phyloP scores from a whole-genome alignment of 1,140 invertebrate species.

The Radopholus similis region DNA sequence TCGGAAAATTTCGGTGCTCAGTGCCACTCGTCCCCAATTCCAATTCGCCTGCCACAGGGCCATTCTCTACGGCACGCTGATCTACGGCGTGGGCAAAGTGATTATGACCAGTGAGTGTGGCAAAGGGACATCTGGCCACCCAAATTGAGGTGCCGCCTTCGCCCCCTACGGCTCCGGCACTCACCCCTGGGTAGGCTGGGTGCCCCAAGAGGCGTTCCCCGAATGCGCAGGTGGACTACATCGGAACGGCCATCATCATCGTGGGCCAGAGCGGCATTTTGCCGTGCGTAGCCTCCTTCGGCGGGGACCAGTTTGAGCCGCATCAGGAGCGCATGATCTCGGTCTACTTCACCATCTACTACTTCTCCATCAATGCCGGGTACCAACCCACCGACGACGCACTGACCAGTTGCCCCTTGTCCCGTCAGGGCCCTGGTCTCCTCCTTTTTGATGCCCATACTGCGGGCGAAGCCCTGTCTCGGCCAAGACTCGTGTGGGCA shows the following conservation, averaged over 20 bases:
- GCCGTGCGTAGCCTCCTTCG: slow-evolving; percentile 90
- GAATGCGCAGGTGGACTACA: slow-evolving; percentile 2
- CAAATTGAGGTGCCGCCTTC: background rate
- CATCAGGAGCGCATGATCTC: slow-evolving; percentile 61
- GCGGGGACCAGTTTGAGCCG: slow-evolving; percentile 88
- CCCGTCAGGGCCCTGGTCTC: slow-evolving; percentile 14
- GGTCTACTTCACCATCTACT: slow-evolving; percentile 21
- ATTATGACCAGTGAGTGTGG: no score
- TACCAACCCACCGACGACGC: no score
- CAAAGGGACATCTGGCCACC: no score
- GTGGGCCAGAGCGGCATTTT: slow-evolving; percentile 78
- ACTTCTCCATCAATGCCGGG: slow-evolving; percentile 19
- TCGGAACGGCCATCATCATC: slow-evolving; percentile 8
- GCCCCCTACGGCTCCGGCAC: background rate
- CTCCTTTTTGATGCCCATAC: slow-evolving; percentile 11
- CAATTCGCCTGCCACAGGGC: background rate
- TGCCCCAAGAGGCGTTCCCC: no score
- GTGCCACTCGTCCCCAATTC: background rate
- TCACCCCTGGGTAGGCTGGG: background rate
- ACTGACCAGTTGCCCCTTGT: no score
- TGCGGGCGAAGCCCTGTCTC: slow-evolving; percentile 74
- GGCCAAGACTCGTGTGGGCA: slow-evolving; percentile 66
- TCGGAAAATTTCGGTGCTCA: slow-evolving; percentile 71
- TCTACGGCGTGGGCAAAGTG: slow-evolving; percentile 20
- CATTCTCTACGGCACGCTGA: slow-evolving; percentile 10